Conservation (phyloP, 2,113 vertebrate species). For the Globicephala melas region DNA sequence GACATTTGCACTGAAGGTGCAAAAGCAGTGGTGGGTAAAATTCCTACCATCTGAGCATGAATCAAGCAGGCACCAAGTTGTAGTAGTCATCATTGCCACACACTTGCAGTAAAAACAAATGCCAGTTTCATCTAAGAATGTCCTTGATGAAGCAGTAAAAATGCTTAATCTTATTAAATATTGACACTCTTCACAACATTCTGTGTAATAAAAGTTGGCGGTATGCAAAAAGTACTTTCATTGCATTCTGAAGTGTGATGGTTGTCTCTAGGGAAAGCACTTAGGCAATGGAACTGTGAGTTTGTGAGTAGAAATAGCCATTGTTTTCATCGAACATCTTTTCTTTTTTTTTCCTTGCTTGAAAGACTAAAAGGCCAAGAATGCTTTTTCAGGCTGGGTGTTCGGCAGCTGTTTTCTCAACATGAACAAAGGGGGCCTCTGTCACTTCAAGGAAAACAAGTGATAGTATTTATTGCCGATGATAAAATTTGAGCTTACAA, state of each 20-base stretch:
- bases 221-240: neutral
- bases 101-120: neutral
- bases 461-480: slow-evolving; percentile 28
- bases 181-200: slow-evolving; percentile 23
- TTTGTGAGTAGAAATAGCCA: neutral
- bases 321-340: neutral
- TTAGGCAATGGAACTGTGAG: neutral
- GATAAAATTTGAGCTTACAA: slow-evolving; percentile 49
- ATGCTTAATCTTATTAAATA: slow-evolving; percentile 29
- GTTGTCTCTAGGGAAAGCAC: neutral
- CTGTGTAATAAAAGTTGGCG: neutral
- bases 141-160: neutral
- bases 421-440: slow-evolving; percentile 55
- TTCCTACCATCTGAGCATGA: neutral
- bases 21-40: neutral
- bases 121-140: neutral
- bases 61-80: neutral
- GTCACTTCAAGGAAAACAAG: slow-evolving; percentile 53
- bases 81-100: neutral
- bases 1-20: neutral
- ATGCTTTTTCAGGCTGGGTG: slow-evolving; percentile 4
- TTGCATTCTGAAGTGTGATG: neutral
- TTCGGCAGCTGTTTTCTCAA: slow-evolving; percentile 57
- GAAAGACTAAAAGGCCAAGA: slow-evolving; percentile 52
- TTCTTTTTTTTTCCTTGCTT: neutral